These are phyloP conservation scores for Oxycera nigricornis DNA, from an alignment of 2,888 invertebrate species.

Conservation along the genomic window DNA sequence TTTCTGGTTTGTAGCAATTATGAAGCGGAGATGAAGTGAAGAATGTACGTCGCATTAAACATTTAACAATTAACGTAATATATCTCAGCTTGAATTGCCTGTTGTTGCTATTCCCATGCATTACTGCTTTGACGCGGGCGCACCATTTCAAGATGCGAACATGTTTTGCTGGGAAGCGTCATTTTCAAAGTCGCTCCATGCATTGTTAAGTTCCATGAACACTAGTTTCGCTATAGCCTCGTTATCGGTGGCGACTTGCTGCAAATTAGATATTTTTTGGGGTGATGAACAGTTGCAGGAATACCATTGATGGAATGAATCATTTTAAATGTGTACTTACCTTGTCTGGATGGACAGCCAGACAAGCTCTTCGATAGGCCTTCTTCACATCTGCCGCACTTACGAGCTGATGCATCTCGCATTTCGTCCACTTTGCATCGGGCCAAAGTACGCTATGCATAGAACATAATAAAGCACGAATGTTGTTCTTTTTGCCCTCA, in stretches of 20 bases:
- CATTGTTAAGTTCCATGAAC: slow-evolving; percentile 98
- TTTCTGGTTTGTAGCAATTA: neutral
- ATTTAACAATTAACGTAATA: neutral
- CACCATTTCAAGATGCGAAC: slow-evolving; percentile 62
- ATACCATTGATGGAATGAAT: no score
- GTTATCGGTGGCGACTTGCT: slow-evolving; percentile 93
- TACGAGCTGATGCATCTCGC: slow-evolving; percentile 95
- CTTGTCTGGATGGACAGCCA: slow-evolving; percentile 99
- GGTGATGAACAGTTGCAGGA: no score
- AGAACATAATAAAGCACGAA: slow-evolving; percentile 92
- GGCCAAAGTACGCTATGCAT: slow-evolving; percentile 93
- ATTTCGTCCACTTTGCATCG: slow-evolving; percentile 90
- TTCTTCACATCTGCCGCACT: slow-evolving; percentile 94
- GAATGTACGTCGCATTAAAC: neutral
- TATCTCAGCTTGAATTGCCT: neutral
- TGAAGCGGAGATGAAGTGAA: neutral
- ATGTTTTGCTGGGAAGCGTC: slow-evolving; percentile 81
- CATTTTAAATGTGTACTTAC: no score
- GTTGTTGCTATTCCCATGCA: neutral
- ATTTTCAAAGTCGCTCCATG: slow-evolving; percentile 92
- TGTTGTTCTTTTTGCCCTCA: slow-evolving; percentile 95
- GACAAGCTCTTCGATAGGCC: slow-evolving; percentile 91
- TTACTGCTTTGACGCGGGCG: neutral
- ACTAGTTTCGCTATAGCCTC: slow-evolving; percentile 94
- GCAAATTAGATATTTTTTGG: slow-evolving; percentile 54